phyloP scores from a whole-genome alignment of 2,888 invertebrate species.

The Ectropis crepuscularia region DNA sequence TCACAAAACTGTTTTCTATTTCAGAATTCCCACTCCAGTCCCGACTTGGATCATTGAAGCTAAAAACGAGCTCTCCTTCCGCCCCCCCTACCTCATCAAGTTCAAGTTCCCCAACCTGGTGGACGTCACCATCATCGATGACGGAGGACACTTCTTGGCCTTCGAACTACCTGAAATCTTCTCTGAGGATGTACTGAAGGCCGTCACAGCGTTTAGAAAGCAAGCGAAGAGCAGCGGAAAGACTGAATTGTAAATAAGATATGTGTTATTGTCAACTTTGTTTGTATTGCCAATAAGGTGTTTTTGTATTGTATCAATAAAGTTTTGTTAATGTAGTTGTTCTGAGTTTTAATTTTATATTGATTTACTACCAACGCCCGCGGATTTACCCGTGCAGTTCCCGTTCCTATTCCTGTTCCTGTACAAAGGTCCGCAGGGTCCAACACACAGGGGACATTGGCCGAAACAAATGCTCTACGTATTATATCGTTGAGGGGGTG shows the following conservation, averaged over 20 bases:
- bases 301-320: too few relatives aligned
- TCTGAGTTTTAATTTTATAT: too few relatives aligned
- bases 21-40: not conserved
- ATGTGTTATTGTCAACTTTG: not conserved
- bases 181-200: not conserved
- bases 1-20: not conserved
- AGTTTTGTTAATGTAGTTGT: too few relatives aligned
- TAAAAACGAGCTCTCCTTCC: not conserved
- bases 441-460: too few relatives aligned
- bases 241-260: not conserved
- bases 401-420: too few relatives aligned
- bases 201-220: not conserved
- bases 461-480: too few relatives aligned
- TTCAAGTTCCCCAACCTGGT: not conserved
- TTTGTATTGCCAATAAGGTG: too few relatives aligned
- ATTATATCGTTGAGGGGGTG: too few relatives aligned
- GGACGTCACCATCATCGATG: not conserved
- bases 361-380: too few relatives aligned
- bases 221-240: not conserved
- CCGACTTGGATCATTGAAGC: not conserved
- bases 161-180: not conserved
- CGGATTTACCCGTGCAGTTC: too few relatives aligned
- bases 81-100: not conserved
- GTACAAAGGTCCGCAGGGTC: too few relatives aligned
- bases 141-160: not conserved